Evolutionary conservation across 2,113 vertebrate genomes (phyloP), one percentile per base, ranked within the genome.

Genomic region (Centrocercus urophasianus): DNA sequence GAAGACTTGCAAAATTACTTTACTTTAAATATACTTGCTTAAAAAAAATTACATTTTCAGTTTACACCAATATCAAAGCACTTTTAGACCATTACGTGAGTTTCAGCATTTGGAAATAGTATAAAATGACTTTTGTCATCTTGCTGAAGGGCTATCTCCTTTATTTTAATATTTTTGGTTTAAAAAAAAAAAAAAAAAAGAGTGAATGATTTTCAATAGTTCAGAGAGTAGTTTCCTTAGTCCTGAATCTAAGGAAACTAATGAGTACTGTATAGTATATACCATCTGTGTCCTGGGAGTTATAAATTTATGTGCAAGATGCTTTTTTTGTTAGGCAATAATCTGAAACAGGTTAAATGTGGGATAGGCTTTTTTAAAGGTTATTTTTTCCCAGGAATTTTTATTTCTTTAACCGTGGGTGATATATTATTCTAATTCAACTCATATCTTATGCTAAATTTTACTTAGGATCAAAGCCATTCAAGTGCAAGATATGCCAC

Each of bases 401-500:
- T 96, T 94, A 92, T 96, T 95, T 97, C 91, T 93, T 95, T 95
- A 95, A 93, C 90, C 2, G 27, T 96, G 94, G 90, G 91, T 95
- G 94, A 94, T 96, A 87, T 83, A 91, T 96, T 97, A 96, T 96
- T 97, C 95, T 97, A 97, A 98, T 97, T 96, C 93, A 93, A 94
- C 95, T 97, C 88, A 87, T 97, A 94, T 97, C 96, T 96, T 98
- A 96, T 98, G 97, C 97, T 98, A 97, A 96, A 97, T 98, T 95
- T 97, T 98, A 95, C 97, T 93, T 97, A 99, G 99, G 99, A 97
- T 99, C 99, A 85, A 99, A 99, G 96, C 99, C 99, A 75, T 99
- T 99, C 98, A 99, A 98, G 97, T 99, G 99, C 97, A 99, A 99
- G 97, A 99, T 99, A 98, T 99, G 99, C 98, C 99, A 99, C 97